These are phyloP conservation scores for Cotesia typhae DNA, from an alignment of 1,140 invertebrate genomes.

Conservation along the genomic window DNA sequence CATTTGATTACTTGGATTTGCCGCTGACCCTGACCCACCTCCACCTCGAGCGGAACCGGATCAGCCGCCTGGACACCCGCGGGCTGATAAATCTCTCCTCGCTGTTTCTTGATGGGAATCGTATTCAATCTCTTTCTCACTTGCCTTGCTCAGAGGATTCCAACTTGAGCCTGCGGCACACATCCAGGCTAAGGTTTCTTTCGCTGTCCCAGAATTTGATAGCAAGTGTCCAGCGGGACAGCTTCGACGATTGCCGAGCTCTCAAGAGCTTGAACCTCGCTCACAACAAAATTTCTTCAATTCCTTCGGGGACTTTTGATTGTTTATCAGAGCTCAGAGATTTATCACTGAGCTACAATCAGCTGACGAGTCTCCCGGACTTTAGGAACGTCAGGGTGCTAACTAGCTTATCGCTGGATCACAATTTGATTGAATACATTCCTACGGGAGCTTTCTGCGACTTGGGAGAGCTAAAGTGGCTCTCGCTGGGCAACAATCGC, in stretches of 20 bases:
- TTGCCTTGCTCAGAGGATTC: constrained; percentile 39
- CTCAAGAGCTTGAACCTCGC: constrained; percentile 50
- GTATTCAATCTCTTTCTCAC: constrained; percentile 47
- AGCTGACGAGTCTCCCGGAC: constrained; percentile 46
- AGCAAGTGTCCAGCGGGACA: constrained; percentile 38
- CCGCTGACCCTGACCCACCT: constrained; percentile 49
- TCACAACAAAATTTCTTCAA: constrained; percentile 43
- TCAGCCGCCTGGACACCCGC: constrained; percentile 40
- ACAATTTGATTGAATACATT: constrained; percentile 49
- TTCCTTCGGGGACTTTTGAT: constrained; percentile 42
- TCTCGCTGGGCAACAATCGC: constrained; percentile 50
- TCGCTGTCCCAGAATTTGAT: constrained; percentile 51
- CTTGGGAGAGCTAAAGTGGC: constrained; percentile 39
- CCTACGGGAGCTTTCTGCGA: constrained; percentile 38
- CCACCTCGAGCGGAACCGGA: constrained; percentile 51
- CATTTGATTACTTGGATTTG: constrained; percentile 44
- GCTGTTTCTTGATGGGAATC: constrained; percentile 50
- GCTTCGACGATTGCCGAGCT: constrained; percentile 44
- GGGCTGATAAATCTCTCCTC: constrained; percentile 37
- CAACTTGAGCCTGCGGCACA: constrained; percentile 41
- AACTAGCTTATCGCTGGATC: constrained; percentile 45
- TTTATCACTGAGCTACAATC: constrained; percentile 52
- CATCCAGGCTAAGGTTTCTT: constrained; percentile 43
- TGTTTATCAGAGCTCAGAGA: constrained; percentile 37
- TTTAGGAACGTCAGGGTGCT: constrained; percentile 40